Conservation (phyloP, 2,113 vertebrate genomes). For the Anser cygnoides region DNA sequence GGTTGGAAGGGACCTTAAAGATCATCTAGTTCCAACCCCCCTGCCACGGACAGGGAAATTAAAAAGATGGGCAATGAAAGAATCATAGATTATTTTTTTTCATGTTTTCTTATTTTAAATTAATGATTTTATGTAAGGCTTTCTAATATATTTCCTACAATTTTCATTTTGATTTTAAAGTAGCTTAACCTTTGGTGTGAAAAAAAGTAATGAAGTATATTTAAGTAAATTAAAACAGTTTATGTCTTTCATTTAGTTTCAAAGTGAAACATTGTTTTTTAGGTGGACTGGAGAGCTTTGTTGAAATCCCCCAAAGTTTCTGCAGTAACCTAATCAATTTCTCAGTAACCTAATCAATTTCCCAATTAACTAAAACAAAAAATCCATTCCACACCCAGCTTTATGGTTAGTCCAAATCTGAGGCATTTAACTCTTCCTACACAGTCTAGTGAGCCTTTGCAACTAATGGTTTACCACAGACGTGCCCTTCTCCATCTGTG, state of each 20-base stretch:
- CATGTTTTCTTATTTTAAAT: neutral
- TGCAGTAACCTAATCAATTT: neutral
- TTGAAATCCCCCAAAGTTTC: neutral
- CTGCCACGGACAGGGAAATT: neutral
- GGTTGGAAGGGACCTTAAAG: too few species aligned
- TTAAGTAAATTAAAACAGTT: neutral
- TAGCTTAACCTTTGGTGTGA: neutral
- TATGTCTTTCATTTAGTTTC: neutral
- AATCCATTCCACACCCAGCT: neutral
- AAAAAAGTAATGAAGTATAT: neutral
- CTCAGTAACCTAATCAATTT: neutral
- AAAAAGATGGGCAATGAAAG: neutral
- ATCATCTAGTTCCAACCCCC: too few species aligned
- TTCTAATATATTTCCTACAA: neutral
- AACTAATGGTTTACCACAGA: neutral
- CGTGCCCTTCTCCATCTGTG: neutral
- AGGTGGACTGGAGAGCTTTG: neutral
- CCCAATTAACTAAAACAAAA: neutral
- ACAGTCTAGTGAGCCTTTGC: neutral
- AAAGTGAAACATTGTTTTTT: neutral
- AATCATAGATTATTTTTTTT: fast-evolving
- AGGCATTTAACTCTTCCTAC: neutral
- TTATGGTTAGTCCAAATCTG: neutral
- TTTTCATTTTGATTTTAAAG: neutral
- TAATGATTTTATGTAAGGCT: neutral